A percentile compares a stretch with the other conserved stretches of the same genome.
Conservation (phyloP, 2,113 vertebrate genomes). For the Podarcis muralis region DNA sequence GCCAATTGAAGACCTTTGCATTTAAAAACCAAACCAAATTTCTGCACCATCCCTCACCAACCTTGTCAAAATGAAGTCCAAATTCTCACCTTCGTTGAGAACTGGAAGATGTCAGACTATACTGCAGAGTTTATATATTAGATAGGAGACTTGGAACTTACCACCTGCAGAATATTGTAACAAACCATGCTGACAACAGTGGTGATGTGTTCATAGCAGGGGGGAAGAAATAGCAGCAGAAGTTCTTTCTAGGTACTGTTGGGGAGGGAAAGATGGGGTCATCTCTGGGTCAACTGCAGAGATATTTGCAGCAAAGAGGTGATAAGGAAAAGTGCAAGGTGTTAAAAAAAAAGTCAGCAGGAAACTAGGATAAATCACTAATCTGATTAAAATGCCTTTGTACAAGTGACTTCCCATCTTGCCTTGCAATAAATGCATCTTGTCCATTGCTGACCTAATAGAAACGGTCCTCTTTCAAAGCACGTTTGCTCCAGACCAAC, state of each 20-base stretch:
- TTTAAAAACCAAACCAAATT: neutral
- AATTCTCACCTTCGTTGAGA: neutral
- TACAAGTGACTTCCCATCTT: neutral
- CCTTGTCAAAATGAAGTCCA: neutral
- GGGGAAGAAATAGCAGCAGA: neutral
- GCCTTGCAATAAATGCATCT: neutral
- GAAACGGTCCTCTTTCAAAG: neutral
- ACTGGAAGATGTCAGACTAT: accelerated
- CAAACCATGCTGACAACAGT: neutral
- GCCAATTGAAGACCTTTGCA: too few relatives aligned
- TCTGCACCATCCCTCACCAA: too few relatives aligned
- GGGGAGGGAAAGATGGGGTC: neutral
- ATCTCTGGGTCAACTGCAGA: neutral
- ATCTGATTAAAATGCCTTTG: neutral
- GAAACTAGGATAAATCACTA: neutral
- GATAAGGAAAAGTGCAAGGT: neutral
- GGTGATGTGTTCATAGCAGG: neutral
- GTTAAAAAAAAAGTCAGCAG: accelerated
- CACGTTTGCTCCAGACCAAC: neutral
- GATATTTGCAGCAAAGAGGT: neutral
- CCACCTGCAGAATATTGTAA: neutral
- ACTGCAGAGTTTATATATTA: neutral
- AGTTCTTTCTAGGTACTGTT: neutral
- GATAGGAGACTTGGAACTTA: accelerated
- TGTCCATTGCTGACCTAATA: neutral